A percentile compares a stretch with the other conserved stretches of the same genome.
Evolutionary conservation across 2,113 vertebrate species (phyloP).

Genomic region (Capra hircus): DNA sequence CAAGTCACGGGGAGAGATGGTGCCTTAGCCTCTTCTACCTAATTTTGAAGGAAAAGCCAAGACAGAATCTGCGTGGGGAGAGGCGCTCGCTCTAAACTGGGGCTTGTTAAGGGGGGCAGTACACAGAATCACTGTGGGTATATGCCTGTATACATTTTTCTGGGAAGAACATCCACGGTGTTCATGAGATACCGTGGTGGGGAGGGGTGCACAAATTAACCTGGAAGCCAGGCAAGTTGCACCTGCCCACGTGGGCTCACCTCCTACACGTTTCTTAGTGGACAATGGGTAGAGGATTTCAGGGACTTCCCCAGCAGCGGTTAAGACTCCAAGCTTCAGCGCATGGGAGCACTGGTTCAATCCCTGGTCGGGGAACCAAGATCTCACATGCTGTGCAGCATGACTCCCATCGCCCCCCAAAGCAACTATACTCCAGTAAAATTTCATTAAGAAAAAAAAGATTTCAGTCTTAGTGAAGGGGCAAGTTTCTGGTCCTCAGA

Average conservation of each 20-base stretch:
- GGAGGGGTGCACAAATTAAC: neutral
- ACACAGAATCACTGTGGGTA: rapidly evolving
- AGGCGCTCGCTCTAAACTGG: rapidly evolving
- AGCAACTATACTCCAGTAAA: neutral
- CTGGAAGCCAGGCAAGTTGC: rapidly evolving
- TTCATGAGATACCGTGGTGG: neutral
- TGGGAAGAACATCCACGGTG: neutral
- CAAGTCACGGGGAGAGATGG: neutral
- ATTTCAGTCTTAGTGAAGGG: neutral
- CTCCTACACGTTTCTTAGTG: rapidly evolving
- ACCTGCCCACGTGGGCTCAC: neutral
- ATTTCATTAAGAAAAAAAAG: neutral
- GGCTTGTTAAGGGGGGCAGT: neutral
- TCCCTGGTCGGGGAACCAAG: neutral
- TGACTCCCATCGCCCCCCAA: neutral
- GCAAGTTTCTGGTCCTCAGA: neutral
- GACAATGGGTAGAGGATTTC: rapidly evolving
- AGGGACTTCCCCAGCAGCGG: neutral
- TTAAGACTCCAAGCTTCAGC: neutral
- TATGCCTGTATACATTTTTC: neutral
- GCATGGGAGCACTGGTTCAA: neutral
- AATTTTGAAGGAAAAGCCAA: neutral
- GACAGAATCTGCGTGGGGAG: neutral
- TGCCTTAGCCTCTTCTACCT: neutral
- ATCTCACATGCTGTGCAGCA: neutral